Percentiles rank a stretch among this genome's conserved stretches.
Evolutionary conservation across 2,113 vertebrate genomes (phyloP).

Genomic region (Canis aureus): DNA sequence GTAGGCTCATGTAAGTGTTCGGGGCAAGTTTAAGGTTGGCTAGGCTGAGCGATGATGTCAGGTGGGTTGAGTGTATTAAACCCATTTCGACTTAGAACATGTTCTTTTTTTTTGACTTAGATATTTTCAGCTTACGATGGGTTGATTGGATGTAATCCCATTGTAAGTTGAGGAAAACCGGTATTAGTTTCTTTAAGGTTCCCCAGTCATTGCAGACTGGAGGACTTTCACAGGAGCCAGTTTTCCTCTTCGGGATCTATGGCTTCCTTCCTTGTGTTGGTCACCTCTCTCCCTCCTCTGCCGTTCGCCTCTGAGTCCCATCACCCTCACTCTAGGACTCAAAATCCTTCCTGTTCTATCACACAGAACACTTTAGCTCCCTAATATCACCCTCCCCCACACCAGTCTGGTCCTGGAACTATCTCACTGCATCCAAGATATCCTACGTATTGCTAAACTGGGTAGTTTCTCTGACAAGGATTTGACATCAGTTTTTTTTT

Average conservation of each 20-base stretch:
- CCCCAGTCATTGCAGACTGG: background rate
- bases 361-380: background rate
- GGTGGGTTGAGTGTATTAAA: background rate
- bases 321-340: background rate
- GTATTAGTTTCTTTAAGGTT: background rate
- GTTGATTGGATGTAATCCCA: background rate
- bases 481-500: background rate
- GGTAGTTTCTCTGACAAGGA: background rate
- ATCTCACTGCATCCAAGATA: background rate
- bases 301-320: background rate
- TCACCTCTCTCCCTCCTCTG: background rate
- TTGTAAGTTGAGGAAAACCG: background rate
- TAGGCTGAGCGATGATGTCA: background rate
- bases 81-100: background rate
- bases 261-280: background rate
- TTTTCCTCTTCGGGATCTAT: background rate
- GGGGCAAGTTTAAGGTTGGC: background rate
- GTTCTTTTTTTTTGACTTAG: background rate
- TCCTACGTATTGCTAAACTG: background rate
- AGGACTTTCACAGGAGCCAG: background rate
- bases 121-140: background rate
- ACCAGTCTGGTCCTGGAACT: background rate
- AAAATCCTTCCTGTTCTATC: background rate
- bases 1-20: background rate
- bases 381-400: too few relatives aligned